These are phyloP conservation scores for Agonopterix subpropinquella DNA, from an alignment of 2,888 invertebrate genomes.

Conservation along the genomic window DNA sequence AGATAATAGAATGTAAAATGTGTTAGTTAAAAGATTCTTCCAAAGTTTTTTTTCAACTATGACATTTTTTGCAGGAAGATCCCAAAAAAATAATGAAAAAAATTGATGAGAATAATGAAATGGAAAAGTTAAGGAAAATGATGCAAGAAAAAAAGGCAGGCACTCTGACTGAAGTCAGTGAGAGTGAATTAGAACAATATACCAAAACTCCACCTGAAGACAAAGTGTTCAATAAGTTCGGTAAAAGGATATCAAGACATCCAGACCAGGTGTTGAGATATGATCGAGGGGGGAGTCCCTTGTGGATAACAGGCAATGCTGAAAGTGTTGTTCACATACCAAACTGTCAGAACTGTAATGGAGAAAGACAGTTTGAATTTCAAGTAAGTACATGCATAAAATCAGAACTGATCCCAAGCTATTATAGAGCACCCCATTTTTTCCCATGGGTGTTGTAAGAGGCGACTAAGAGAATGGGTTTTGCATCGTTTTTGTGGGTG, in stretches of 20 bases:
- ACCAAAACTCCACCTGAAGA: constrained; percentile 79
- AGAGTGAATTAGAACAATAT: constrained; percentile 83
- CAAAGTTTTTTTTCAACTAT: no score
- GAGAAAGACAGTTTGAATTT: constrained; percentile 91
- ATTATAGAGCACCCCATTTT: no score
- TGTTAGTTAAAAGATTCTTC: neutral
- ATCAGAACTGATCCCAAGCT: no score
- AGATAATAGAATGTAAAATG: neutral
- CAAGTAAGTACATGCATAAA: constrained; percentile 70
- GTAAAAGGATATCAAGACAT: constrained; percentile 78
- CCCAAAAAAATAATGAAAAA: constrained; percentile 57
- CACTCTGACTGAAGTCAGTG: constrained; percentile 76
- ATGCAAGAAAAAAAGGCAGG: constrained; percentile 77
- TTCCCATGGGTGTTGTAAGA: no score
- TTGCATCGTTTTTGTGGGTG: no score
- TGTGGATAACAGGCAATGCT: constrained; percentile 86
- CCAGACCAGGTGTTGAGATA: constrained; percentile 91
- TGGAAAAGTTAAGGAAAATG: constrained; percentile 63
- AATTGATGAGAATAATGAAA: constrained; percentile 64
- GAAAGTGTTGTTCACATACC: constrained; percentile 76
- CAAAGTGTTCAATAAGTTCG: constrained; percentile 86
- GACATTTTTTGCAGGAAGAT: constrained; percentile 35
- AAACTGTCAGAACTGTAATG: constrained; percentile 83
- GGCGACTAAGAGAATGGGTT: no score
- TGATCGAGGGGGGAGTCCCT: constrained; percentile 83